These are phyloP conservation scores for Galeopterus variegatus DNA, from an alignment of 2,113 vertebrate species.

Conservation along the genomic window DNA sequence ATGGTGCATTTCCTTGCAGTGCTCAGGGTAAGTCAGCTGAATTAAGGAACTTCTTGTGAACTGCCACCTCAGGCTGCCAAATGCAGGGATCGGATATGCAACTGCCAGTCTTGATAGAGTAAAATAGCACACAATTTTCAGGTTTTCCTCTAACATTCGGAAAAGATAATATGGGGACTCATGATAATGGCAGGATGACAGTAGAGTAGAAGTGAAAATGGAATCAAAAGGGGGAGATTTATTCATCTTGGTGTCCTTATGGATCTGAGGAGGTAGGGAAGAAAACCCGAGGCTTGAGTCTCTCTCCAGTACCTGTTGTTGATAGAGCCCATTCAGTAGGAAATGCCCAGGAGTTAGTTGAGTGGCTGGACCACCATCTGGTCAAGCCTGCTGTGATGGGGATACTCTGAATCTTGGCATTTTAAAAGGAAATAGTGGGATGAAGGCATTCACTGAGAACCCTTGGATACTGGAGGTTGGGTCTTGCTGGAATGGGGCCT, in stretches of 20 bases:
- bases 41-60: slow-evolving; percentile 58
- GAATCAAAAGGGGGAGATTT: not conserved
- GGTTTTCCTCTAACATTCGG: not conserved
- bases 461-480: not conserved
- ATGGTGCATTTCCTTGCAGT: slow-evolving; percentile 51
- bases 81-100: not conserved
- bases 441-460: not conserved
- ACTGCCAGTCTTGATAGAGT: not conserved
- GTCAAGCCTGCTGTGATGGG: not conserved
- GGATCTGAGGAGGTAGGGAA: not conserved
- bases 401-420: not conserved
- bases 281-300: too few relatives aligned
- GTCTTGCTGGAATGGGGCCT: not conserved
- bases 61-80: not conserved
- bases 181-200: not conserved
- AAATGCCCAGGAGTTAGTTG: not conserved
- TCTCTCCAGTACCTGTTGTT: not conserved
- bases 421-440: not conserved
- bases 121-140: not conserved
- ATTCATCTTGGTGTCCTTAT: slow-evolving; percentile 5
- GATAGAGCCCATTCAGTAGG: not conserved
- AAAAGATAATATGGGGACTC: not conserved
- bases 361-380: not conserved
- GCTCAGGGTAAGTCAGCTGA: slow-evolving; percentile 33
- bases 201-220: slow-evolving; percentile 13